Base-by-base conservation (phyloP, 2,113 vertebrate genomes). In the Talpa occidentalis region DNA sequence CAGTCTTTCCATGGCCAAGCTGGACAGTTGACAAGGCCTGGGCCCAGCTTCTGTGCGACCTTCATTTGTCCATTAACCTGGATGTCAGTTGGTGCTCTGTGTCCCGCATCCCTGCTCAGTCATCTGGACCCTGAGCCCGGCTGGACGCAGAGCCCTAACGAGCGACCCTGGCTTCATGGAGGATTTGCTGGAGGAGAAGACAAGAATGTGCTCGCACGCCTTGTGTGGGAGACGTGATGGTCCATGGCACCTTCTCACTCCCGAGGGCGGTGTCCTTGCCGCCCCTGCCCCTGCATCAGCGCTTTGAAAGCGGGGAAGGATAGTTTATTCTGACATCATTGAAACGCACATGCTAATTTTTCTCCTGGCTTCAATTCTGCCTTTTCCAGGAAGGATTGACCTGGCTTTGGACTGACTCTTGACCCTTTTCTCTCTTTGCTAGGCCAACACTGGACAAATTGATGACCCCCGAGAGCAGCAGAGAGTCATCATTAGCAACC, bases 401-500 rank as follows among this genome's bases (percentile, higher is more conserved):
- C 42, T 76, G 77, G 17, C 40, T 69, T 76, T 60, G 47, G 17
- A 19, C 70, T 80, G 44, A 70, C 40, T 10, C 21, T 74, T 67
- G 5, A 19, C n/a, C 42, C 67, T n/a, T 96, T 66, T 94, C 37
- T 97, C 67, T 97, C 91, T 52, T 21, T 94, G 28, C 47, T 83
- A 99, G 99, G 99, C 99, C 96, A 99, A 99, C 96, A 98, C 98
- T 0, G 99, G 99, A 66, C 99, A 99, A 97, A 98, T 99, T 78
- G 99, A 99, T 72, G 98, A 99, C 94, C 97, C 98, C 16, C 98
- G 96, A 60, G 99, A 99, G 96, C 98, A 99, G 74, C 98, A 98
- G 98, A 98, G 97, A 97, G 96, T 99, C 97, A 98, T 99, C 70
- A 98, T 98, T 96, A 99, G 99, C 96, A 99, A 99, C 97, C 98